Conservation (phyloP, 2,888 invertebrate species). For the Salpingus planirostris region DNA sequence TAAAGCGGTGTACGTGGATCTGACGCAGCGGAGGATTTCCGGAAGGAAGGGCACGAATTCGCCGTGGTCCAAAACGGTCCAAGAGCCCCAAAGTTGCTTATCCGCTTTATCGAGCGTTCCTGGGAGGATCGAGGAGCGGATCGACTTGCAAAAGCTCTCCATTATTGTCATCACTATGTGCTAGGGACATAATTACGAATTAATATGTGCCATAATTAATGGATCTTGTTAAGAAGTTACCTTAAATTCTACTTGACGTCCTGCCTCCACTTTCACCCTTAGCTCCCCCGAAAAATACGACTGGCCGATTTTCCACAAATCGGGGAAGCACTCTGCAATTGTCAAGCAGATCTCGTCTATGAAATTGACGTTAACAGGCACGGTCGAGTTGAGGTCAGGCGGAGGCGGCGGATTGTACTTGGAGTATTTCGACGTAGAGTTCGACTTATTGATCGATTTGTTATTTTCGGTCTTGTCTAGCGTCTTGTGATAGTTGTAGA, state of each 20-base stretch:
- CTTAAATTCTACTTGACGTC: conserved; percentile 45
- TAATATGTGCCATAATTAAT: conserved; percentile 1
- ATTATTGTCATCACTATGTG: conserved; percentile 73
- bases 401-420: conserved; percentile 29
- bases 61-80: conserved; percentile 47
- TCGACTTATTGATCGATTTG: conserved; percentile 26
- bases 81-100: conserved; percentile 43
- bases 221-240: conserved; percentile 5
- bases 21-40: conserved; percentile 70
- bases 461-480: conserved; percentile 35
- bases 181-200: conserved; percentile 39
- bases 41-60: conserved; percentile 61
- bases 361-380: conserved; percentile 64
- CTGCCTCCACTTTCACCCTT: conserved; percentile 60
- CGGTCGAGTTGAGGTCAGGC: conserved; percentile 37
- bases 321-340: conserved; percentile 70
- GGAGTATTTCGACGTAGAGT: conserved; percentile 31
- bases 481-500: conserved; percentile 56
- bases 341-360: conserved; percentile 71
- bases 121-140: conserved; percentile 64
- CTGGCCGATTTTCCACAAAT: conserved; percentile 92
- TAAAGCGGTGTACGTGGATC: conserved; percentile 71
- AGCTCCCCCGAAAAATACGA: conserved; percentile 88
- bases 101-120: conserved; percentile 48
- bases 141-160: conserved; percentile 62